Evolutionary conservation across 2,797 vertebrate species (phyloP), one percentile per base, ranked within the genome.

Genomic region (Danio albolineatus): DNA sequence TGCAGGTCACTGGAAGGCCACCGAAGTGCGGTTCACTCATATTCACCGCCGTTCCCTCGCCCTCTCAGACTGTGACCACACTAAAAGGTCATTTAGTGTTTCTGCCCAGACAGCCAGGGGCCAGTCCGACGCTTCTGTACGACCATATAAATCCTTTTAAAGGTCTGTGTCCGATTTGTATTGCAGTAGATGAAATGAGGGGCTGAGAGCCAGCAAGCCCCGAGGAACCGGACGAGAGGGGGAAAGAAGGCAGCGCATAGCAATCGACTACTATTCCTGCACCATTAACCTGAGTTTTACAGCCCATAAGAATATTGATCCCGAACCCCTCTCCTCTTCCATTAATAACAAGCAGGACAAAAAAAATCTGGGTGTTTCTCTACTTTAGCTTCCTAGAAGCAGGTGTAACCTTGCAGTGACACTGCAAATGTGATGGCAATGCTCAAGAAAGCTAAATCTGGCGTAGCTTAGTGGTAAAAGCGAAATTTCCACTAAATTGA

Each of bases 281-380:
- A 82, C 83, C 80, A 87, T 87, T 84, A 89, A 83, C 80, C 76
- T 16, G 78, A 86, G 80, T 82, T 89, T 87, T 84, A 87, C 77
- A 77, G 79, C 70, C 83, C 75, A 83, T 85, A 79, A 81, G 80
- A 73, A 78, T 82, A 87, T 86, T 66, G 79, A 87, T 84, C 73
- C 74, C 49, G 4, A 59, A 56, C 71, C 51, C 70, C 36, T 17
- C 21, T 17, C n/a, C 28, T 36, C 10, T 44, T 44, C 60, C 66
- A 83, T 86, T 85, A 82, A 84, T 79, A 84, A 82, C 77, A 59
- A 13, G 7, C n/a, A 16, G 60, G 43, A 69, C 51, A 72, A 81
- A 60, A 79, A 51, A 79, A 51, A 12, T 61, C 67, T 62, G 54
- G 38, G 13, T 73, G 70, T 59, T 64, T 81, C 71, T 70, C 51